A percentile compares a stretch with the other conserved stretches of the same genome.
These are phyloP conservation scores for Diploscapter pachys DNA, from an alignment of 1,140 invertebrate genomes.

Conservation along the genomic window DNA sequence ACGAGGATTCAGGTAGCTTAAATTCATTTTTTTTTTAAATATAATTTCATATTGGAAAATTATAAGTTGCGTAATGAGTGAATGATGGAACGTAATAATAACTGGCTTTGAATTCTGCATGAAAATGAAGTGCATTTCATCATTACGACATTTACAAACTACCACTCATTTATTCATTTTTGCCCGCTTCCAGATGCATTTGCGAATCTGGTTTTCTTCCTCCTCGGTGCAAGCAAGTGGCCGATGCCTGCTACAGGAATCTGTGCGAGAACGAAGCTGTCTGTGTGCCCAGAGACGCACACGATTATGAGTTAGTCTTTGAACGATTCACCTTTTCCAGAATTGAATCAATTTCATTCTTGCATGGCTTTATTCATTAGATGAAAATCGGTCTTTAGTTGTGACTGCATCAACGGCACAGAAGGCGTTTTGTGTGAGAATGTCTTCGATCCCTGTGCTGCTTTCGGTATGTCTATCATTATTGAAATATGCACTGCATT, in stretches of 20 bases:
- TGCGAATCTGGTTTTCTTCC: neutral
- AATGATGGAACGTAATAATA: too few relatives aligned
- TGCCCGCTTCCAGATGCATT: neutral
- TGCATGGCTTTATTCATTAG: neutral
- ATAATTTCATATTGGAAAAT: neutral
- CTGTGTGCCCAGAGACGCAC: slow-evolving; percentile 3
- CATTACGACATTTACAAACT: too few relatives aligned
- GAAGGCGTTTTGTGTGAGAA: slow-evolving; percentile 3
- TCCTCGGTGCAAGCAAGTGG: slow-evolving; percentile 7
- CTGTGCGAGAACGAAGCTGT: slow-evolving; percentile 8
- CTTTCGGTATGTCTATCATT: neutral
- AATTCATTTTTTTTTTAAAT: neutral
- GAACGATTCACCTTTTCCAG: neutral
- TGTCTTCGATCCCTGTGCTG: slow-evolving; percentile 3
- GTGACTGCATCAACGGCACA: slow-evolving; percentile 6
- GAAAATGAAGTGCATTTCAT: too few relatives aligned
- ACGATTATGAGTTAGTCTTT: slow-evolving; percentile 3
- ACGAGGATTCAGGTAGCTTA: slow-evolving; percentile 1
- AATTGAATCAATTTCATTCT: neutral
- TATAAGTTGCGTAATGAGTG: neutral
- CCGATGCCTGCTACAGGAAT: slow-evolving; percentile 3
- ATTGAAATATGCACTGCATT: too few relatives aligned
- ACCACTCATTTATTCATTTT: too few relatives aligned
- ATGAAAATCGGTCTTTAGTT: neutral
- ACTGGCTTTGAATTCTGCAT: too few relatives aligned